Percentiles rank a stretch among this genome's conserved stretches.
These are phyloP conservation scores for Rhinopomastus cyanomelas DNA, from an alignment of 2,113 vertebrate genomes.

Conservation along the genomic window DNA sequence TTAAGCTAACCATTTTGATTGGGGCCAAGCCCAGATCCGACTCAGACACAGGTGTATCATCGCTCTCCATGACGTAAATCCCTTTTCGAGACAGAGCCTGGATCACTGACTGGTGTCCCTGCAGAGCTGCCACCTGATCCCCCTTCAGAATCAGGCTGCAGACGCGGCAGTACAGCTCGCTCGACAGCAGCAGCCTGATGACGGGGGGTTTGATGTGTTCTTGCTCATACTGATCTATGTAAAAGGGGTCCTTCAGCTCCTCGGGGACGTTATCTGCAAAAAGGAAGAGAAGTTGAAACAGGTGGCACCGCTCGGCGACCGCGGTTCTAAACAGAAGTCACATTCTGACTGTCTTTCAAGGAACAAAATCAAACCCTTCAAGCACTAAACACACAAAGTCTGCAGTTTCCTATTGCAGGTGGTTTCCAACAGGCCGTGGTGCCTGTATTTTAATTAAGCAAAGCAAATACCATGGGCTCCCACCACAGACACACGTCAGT, in stretches of 20 bases:
- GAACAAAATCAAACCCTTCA: not conserved
- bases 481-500: not conserved
- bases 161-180: slow-evolving; percentile 90
- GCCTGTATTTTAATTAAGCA: not conserved
- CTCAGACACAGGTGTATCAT: slow-evolving; percentile 85
- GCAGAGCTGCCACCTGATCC: slow-evolving; percentile 84
- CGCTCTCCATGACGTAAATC: slow-evolving; percentile 90
- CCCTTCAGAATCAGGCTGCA: slow-evolving; percentile 89
- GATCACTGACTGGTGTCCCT: slow-evolving; percentile 89
- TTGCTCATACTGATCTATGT: slow-evolving; percentile 94
- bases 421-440: not conserved
- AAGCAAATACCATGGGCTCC: not conserved
- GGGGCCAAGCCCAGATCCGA: slow-evolving; percentile 84
- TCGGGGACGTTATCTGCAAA: slow-evolving; percentile 87
- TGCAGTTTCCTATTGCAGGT: not conserved
- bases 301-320: not conserved
- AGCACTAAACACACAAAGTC: not conserved
- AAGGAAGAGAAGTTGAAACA: not conserved
- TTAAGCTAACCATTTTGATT: slow-evolving; percentile 91
- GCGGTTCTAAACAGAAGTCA: accelerated
- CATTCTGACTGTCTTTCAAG: not conserved
- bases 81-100: slow-evolving; percentile 89
- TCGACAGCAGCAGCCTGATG: slow-evolving; percentile 86
- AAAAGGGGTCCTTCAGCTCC: slow-evolving; percentile 92
- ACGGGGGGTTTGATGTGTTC: slow-evolving; percentile 95